phyloP scores from a whole-genome alignment of 2,797 vertebrate species.

The Varecia variegata region DNA sequence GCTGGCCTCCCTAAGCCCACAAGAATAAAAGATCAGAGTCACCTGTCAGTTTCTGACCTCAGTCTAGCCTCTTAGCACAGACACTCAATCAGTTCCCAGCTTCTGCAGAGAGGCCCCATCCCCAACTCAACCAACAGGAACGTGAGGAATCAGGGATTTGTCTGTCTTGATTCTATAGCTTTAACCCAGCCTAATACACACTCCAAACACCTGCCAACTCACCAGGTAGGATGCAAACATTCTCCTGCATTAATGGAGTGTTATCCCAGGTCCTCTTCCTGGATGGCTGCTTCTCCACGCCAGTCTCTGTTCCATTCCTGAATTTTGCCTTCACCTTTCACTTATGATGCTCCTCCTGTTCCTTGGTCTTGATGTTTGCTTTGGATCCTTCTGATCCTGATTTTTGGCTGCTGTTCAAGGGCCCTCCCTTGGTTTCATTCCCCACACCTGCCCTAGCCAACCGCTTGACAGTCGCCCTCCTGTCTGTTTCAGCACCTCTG shows the following conservation, averaged over 20 bases:
- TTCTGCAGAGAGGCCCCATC: not conserved
- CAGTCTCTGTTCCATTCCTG: not conserved
- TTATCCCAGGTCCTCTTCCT: not conserved
- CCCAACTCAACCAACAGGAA: not conserved
- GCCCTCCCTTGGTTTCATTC: not conserved
- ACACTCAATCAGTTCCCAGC: not conserved
- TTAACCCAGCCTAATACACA: not conserved
- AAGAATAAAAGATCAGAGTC: not conserved
- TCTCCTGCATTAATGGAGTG: not conserved
- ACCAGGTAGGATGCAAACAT: not conserved
- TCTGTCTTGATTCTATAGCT: not conserved
- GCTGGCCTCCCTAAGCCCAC: not conserved
- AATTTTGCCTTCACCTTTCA: not conserved
- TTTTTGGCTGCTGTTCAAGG: not conserved
- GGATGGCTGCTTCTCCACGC: not conserved
- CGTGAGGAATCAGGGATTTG: not conserved
- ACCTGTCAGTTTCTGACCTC: not conserved
- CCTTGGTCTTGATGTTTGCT: not conserved
- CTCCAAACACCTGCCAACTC: not conserved
- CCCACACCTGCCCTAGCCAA: not conserved
- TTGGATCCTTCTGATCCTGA: not conserved
- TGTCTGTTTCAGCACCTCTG: not conserved
- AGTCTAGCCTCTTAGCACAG: not conserved
- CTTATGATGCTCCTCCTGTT: not conserved
- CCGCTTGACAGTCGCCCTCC: not conserved